phyloP scores from a whole-genome alignment of 2,113 vertebrate species.

The Thalassarche chlororhynchos region DNA sequence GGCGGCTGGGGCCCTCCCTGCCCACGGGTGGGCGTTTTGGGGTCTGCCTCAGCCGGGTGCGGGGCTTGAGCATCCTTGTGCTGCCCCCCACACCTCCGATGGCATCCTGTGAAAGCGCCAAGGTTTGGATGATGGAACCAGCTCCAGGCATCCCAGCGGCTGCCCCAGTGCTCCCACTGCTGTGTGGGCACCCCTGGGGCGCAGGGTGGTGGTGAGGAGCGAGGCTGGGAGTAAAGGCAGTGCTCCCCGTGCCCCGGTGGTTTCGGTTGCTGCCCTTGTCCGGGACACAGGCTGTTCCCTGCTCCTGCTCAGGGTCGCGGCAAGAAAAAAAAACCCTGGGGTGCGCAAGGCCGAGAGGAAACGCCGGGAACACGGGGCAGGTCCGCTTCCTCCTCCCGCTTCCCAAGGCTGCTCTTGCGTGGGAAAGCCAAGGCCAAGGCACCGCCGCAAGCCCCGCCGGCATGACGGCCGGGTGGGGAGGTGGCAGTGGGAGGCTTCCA shows the following conservation, averaged over 20 bases:
- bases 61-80: background rate
- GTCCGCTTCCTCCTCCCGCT: background rate
- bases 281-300: background rate
- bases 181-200: background rate
- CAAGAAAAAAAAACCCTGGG: background rate
- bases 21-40: accelerated
- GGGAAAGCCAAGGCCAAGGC: background rate
- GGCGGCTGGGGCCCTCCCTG: background rate
- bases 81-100: accelerated
- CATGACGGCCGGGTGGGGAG: background rate
- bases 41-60: background rate
- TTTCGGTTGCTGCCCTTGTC: background rate
- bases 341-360: background rate
- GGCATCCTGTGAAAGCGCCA: background rate
- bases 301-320: background rate
- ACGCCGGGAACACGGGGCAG: background rate
- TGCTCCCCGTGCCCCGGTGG: background rate
- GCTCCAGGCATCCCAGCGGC: accelerated
- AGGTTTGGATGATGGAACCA: background rate
- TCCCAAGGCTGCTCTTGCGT: background rate
- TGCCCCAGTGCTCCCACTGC: background rate
- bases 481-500: background rate
- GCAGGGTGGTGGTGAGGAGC: background rate
- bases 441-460: accelerated
- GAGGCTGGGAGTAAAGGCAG: background rate